These are phyloP conservation scores for Crossaster papposus DNA, from an alignment of 53 echinoderm and acorn worm species.

Conservation along the genomic window DNA sequence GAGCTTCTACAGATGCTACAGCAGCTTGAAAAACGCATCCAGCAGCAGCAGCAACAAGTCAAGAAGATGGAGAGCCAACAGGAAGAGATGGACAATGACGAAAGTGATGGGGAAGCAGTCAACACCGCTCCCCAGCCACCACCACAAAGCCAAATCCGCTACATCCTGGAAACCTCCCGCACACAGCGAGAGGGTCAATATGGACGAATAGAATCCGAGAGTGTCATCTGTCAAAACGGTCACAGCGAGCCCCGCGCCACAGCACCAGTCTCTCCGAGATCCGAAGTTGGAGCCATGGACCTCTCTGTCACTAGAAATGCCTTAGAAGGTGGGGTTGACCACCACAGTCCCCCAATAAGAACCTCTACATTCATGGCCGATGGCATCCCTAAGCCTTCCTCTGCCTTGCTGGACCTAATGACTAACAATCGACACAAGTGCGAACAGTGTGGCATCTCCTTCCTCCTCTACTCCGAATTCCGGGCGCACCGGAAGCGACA, in stretches of 20 bases:
- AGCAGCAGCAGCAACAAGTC: constrained; percentile 91
- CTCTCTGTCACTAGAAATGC: constrained; percentile 42
- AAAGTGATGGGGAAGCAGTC: constrained; percentile 56
- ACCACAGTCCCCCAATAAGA: neutral
- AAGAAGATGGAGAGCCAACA: constrained; percentile 91
- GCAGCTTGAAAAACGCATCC: constrained; percentile 90
- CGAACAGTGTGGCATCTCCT: constrained; percentile 96
- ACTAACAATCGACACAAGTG: constrained; percentile 93
- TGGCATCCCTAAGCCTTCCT: constrained; percentile 27
- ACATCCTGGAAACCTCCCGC: constrained; percentile 72
- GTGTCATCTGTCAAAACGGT: constrained; percentile 50
- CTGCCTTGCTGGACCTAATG: constrained; percentile 86
- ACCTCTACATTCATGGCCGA: constrained; percentile 27
- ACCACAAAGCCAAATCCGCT: constrained; percentile 77
- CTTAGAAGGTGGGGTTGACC: constrained; percentile 43
- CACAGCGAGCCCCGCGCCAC: constrained; percentile 58
- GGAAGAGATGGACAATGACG: constrained; percentile 81
- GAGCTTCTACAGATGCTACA: constrained; percentile 96
- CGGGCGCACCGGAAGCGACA: constrained; percentile 93
- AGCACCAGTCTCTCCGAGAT: constrained; percentile 62
- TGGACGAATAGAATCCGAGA: constrained; percentile 40
- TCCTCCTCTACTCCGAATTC: constrained; percentile 95
- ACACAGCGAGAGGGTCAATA: constrained; percentile 39
- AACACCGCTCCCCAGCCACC: constrained; percentile 47
- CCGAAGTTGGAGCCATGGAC: constrained; percentile 64